Percentiles rank a stretch among this genome's conserved stretches.
These are phyloP conservation scores for Cremastinae sp. DNA, from an alignment of 2,888 invertebrate species.

Conservation along the genomic window DNA sequence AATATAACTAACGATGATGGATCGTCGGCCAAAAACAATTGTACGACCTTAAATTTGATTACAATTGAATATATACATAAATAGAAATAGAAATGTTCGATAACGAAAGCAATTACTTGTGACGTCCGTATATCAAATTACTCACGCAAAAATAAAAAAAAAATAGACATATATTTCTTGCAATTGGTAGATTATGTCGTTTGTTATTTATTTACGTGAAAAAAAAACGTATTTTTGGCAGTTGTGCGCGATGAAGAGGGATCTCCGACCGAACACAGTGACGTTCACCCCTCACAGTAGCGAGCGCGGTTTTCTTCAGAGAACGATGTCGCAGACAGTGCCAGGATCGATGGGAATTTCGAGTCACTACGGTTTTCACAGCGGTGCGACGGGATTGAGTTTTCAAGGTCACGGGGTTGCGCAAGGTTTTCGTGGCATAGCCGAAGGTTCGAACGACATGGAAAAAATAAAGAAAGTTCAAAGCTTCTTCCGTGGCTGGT, in stretches of 20 bases:
- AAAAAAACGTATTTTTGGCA: too few relatives aligned
- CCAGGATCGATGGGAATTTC: constrained; percentile 53
- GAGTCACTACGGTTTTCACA: constrained; percentile 54
- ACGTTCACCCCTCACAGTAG: constrained; percentile 65
- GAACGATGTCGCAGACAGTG: constrained; percentile 69
- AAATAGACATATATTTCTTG: too few relatives aligned
- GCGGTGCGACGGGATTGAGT: constrained; percentile 58
- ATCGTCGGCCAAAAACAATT: too few relatives aligned
- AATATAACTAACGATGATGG: too few relatives aligned
- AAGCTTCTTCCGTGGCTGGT: constrained; percentile 96
- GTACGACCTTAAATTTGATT: too few relatives aligned
- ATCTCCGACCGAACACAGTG: constrained; percentile 84
- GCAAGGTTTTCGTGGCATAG: constrained; percentile 72
- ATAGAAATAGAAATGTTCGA: too few relatives aligned
- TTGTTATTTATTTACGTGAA: too few relatives aligned
- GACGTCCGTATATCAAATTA: too few relatives aligned
- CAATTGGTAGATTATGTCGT: too few relatives aligned
- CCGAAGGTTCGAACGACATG: constrained; percentile 87
- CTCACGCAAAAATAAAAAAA: too few relatives aligned
- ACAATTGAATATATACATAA: too few relatives aligned
- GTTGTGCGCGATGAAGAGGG: constrained; percentile 91
- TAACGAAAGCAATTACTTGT: too few relatives aligned
- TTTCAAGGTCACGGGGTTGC: constrained; percentile 65
- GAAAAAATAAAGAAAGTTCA: constrained; percentile 94
- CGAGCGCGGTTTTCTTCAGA: constrained; percentile 64